phyloP scores from a whole-genome alignment of 2,888 invertebrate genomes.

The Perizoma flavofasciatum region DNA sequence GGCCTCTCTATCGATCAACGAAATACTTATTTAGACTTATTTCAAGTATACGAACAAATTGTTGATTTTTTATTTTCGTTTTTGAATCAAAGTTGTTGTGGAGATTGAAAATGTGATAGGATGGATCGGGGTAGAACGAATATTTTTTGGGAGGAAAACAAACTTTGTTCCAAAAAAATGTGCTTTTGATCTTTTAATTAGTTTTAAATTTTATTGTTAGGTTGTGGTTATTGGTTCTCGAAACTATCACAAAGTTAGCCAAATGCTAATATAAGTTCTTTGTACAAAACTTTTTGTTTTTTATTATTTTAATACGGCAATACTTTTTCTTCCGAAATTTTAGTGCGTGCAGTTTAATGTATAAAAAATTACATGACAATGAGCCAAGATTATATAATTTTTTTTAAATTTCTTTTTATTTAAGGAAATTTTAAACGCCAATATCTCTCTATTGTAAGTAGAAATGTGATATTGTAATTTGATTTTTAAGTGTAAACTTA shows the following conservation, averaged over 20 bases:
- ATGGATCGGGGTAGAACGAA: slow-evolving; percentile 57
- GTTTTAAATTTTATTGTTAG: slow-evolving; percentile 62
- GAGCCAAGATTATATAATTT: slow-evolving; percentile 66
- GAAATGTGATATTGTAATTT: slow-evolving; percentile 84
- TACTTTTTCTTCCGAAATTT: slow-evolving; percentile 78
- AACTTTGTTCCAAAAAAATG: slow-evolving; percentile 65
- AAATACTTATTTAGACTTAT: slow-evolving; percentile 62
- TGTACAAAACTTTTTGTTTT: slow-evolving; percentile 66
- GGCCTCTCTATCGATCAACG: slow-evolving; percentile 46
- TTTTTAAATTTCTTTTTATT: slow-evolving; percentile 59
- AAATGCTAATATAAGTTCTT: slow-evolving; percentile 72
- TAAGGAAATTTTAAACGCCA: slow-evolving; percentile 65
- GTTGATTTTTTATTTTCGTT: slow-evolving; percentile 64
- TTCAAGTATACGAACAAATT: slow-evolving; percentile 75
- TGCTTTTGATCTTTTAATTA: slow-evolving; percentile 59
- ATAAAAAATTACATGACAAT: slow-evolving; percentile 65
- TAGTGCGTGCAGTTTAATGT: slow-evolving; percentile 62
- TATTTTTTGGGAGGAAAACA: slow-evolving; percentile 64
- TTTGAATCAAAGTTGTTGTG: slow-evolving; percentile 57
- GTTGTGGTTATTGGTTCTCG: slow-evolving; percentile 72
- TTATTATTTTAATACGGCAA: slow-evolving; percentile 66
- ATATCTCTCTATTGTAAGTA: slow-evolving; percentile 84
- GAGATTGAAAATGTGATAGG: slow-evolving; percentile 73
- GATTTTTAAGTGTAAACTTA: slow-evolving; percentile 80
- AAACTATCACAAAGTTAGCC: slow-evolving; percentile 73